Evolutionary conservation across 2,113 vertebrate species (phyloP).

Genomic region (Pimephales promelas): DNA sequence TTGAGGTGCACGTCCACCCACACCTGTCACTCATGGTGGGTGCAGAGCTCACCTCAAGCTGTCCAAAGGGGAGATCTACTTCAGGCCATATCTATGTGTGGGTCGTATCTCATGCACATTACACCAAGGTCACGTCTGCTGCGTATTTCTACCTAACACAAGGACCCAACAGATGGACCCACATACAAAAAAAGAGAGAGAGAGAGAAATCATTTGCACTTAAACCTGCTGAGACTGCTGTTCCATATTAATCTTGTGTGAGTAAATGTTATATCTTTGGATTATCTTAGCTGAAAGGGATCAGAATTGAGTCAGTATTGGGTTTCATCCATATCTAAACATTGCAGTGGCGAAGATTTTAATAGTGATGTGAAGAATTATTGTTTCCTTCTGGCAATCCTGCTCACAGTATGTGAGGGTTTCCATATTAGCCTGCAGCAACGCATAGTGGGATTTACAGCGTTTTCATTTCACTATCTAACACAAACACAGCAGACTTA

Average conservation of each 20-base stretch:
- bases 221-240: slow-evolving; percentile 8
- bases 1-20: neutral
- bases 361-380: slow-evolving; percentile 19
- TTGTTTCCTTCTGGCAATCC: neutral
- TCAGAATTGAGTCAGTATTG: neutral
- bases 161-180: slow-evolving; percentile 55
- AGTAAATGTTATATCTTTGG: slow-evolving; percentile 2
- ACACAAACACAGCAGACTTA: neutral
- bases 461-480: neutral
- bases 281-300: neutral
- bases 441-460: slow-evolving; percentile 5
- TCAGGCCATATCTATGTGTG: slow-evolving; percentile 47
- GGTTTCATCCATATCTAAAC: slow-evolving; percentile 35
- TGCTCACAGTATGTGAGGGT: slow-evolving; percentile 8
- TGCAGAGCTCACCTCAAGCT: slow-evolving; percentile 62
- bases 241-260: slow-evolving; percentile 48
- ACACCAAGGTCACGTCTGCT: slow-evolving; percentile 59
- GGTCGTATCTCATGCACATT: slow-evolving; percentile 47
- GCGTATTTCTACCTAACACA: slow-evolving; percentile 45
- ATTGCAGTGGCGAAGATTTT: slow-evolving; percentile 7
- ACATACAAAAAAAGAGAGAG: neutral
- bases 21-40: slow-evolving; percentile 54
- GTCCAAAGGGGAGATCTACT: slow-evolving; percentile 60
- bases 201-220: neutral
- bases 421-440: slow-evolving; percentile 28